Evolutionary conservation across 2,888 invertebrate genomes (phyloP).

Genomic region (Baccha elongata): DNA sequence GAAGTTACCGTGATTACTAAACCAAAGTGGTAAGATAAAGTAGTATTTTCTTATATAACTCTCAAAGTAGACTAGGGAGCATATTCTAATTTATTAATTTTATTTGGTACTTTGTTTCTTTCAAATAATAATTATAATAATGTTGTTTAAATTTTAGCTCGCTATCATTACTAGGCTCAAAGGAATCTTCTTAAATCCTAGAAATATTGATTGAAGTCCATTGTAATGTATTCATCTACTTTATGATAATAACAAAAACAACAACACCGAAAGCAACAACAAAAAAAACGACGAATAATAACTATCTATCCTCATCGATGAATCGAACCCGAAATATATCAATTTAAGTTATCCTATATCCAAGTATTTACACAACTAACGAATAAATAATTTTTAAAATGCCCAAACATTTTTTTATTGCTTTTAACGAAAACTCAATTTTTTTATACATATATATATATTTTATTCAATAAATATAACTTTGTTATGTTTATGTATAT

Average conservation of each 20-base stretch:
- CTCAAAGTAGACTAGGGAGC: neutral
- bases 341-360: constrained; percentile 21
- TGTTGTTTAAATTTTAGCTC: constrained; percentile 34
- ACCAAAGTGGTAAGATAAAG: neutral
- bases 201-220: too few species aligned
- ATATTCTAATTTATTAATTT: neutral
- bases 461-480: too few species aligned
- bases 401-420: neutral
- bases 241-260: neutral
- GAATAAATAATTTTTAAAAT: constrained; percentile 16
- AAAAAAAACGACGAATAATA: neutral
- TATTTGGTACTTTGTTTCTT: neutral
- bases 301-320: constrained; percentile 27
- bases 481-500: too few species aligned
- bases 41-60: too few species aligned
- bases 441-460: too few species aligned
- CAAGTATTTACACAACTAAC: constrained; percentile 21
- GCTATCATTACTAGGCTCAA: constrained; percentile 33
- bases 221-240: neutral
- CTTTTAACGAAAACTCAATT: too few species aligned
- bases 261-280: too few species aligned
- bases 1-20: neutral
- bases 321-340: constrained; percentile 28
- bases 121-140: neutral
- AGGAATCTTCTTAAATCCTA: constrained; percentile 2